Percentiles rank a stretch among this genome's conserved stretches.
Conservation (phyloP, 2,888 invertebrate species). For the Phytoseiulus persimilis region DNA sequence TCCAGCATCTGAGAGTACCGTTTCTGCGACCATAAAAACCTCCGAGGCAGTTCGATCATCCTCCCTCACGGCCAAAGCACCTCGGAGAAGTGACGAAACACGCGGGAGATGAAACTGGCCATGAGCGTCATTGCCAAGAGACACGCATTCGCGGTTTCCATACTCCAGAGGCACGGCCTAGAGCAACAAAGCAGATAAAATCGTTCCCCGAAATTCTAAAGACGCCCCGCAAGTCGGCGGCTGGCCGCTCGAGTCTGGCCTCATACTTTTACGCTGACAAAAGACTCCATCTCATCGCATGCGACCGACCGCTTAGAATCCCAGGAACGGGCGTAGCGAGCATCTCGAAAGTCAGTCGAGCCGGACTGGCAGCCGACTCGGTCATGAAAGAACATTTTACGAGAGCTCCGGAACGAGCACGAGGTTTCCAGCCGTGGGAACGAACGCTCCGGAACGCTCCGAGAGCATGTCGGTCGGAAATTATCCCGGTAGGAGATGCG, state of each 20-base stretch:
- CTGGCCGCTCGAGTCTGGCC: neutral
- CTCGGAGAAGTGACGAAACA: too few species aligned
- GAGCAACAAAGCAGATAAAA: neutral
- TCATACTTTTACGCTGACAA: neutral
- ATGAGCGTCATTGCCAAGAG: neutral
- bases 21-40: too few species aligned
- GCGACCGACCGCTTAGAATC: neutral
- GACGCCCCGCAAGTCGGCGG: neutral
- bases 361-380: neutral
- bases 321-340: neutral
- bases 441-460: neutral
- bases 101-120: neutral
- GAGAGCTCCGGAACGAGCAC: neutral
- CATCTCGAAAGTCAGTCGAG: neutral
- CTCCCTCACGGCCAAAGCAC: too few species aligned
- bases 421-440: neutral
- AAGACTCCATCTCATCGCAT: neutral
- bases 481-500: too few species aligned
- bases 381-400: neutral
- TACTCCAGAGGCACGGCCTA: neutral
- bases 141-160: neutral
- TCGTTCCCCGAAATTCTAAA: neutral
- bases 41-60: too few species aligned
- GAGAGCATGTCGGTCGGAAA: neutral
- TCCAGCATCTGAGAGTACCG: too few species aligned